Evolutionary conservation across 2,888 invertebrate species (phyloP).

Genomic region (Agriopis aurantiaria): DNA sequence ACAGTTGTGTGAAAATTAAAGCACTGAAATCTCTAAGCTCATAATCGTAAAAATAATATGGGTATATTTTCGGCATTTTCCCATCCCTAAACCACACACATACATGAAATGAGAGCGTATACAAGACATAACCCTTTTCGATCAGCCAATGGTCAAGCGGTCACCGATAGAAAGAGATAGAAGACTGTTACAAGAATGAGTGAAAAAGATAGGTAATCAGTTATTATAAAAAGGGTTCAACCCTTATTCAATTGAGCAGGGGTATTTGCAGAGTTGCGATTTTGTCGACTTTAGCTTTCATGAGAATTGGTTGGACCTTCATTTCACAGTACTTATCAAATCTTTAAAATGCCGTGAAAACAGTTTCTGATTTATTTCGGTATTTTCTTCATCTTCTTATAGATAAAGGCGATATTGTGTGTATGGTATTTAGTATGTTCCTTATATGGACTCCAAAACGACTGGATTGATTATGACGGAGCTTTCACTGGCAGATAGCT

Average conservation of each 20-base stretch:
- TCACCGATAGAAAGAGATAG: conserved; percentile 62
- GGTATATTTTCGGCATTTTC: background rate
- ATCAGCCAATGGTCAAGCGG: conserved; percentile 81
- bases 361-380: too few species aligned
- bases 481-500: too few species aligned
- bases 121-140: conserved; percentile 37
- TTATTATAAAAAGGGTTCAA: conserved; percentile 29
- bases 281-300: conserved; percentile 5
- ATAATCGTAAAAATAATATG: too few species aligned
- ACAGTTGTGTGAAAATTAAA: too few species aligned
- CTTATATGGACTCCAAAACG: too few species aligned
- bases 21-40: too few species aligned
- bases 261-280: conserved; percentile 18
- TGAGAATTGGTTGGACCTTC: background rate
- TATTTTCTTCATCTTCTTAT: too few species aligned
- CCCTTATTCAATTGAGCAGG: conserved; percentile 33
- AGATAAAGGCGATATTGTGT: too few species aligned
- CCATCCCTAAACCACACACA: background rate
- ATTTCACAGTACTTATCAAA: background rate
- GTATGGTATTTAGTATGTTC: too few species aligned
- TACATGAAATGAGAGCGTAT: background rate
- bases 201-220: conserved; percentile 43
- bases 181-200: conserved; percentile 27
- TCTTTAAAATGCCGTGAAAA: too few species aligned
- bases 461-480: too few species aligned